These are phyloP conservation scores for Campoletis raptor DNA, from an alignment of 2,888 invertebrate genomes.

Conservation along the genomic window DNA sequence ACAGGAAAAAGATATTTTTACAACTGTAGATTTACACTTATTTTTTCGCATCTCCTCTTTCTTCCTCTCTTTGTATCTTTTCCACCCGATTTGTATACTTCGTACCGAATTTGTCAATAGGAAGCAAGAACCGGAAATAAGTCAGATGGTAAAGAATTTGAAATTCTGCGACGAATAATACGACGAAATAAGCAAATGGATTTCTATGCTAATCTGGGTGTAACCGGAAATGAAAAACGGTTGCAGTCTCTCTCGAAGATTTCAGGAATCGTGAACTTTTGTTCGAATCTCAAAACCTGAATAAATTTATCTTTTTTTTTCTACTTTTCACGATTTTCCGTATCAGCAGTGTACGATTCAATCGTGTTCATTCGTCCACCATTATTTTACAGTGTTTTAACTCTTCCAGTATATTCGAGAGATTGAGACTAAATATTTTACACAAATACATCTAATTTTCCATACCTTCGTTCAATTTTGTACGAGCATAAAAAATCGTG, in stretches of 20 bases:
- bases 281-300: not conserved
- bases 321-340: not conserved
- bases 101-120: not conserved
- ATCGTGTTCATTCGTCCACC: not conserved
- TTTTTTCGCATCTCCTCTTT: not conserved
- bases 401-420: too few relatives aligned
- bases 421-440: too few relatives aligned
- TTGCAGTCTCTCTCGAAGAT: not conserved
- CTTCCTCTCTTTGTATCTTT: not conserved
- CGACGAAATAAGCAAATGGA: too few relatives aligned
- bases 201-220: too few relatives aligned
- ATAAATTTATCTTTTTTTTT: not conserved
- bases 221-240: not conserved
- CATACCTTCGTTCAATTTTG: not conserved
- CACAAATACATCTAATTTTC: not conserved
- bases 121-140: constrained; percentile 46
- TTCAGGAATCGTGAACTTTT: not conserved
- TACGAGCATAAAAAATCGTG: not conserved
- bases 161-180: not conserved
- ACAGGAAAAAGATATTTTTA: constrained; percentile 22
- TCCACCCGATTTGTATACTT: not conserved
- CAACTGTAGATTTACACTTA: constrained; percentile 24
- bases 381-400: not conserved
- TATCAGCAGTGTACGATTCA: not conserved
- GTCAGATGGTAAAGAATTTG: constrained; percentile 39